Evolutionary conservation across 2,113 vertebrate species (phyloP), one percentile per base, ranked within the genome.

Genomic region (Arenaria interpres): DNA sequence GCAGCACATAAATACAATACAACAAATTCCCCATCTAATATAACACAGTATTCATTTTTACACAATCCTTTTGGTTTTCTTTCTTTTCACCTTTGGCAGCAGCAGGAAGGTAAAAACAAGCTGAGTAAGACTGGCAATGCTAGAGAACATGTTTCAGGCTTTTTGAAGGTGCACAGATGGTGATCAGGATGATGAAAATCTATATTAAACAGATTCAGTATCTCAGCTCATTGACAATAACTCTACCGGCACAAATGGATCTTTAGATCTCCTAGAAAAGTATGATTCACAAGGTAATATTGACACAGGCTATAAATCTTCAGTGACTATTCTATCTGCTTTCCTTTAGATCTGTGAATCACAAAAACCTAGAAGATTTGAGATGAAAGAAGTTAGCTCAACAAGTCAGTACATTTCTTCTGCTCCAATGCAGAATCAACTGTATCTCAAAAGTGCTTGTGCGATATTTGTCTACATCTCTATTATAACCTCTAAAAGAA

Each of bases 351-450:
- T 64, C 45, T 78, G 35, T 78, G 73, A 84, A 48, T 86, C 57
- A 85, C 23, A 94, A 90, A 96, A 78, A 23, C 46, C 56, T 81
- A 37, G 24, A 92, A 84, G 46, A 78, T 78, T 59, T 84, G 35
- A 83, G 64, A 95, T 81, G 41, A 90, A 92, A 94, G 71, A 92
- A 86, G 33, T 76, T 82, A 92, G 50, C 35, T 90, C 67, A 90
- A 54, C 24, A 86, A 92, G 63, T 74, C 64, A 92, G 83, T 90
- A 86, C 41, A 37, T 93, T 90, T 80, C 46, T 83, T 95, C 72
- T 86, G 68, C 76, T 93, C 14, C n/a, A 60, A 41, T 57, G 75
- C 46, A 89, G 33, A 30, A 89, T 75, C 37, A 86, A 20, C 41
- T 66, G 10, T 88, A 66, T 66, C 76, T 83, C 68, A 69, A 50